These are phyloP conservation scores for honey bee (Apis mellifera) DNA, from an alignment of 1,140 invertebrate species.

Conservation along the genomic window Amel_HAv3.1 CM009939.2:2401001-2401500, in stretches of 20 bases:
- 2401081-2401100: neutral
- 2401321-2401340: conserved; percentile 61
- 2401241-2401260: conserved; percentile 35
- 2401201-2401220: conserved; percentile 63
- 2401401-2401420: conserved; percentile 36
- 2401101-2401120: neutral
- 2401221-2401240: conserved; percentile 21
- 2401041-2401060: neutral
- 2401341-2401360: conserved; percentile 24
- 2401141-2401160: conserved; percentile 69
- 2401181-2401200: conserved; percentile 63
- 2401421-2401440: conserved; percentile 10
- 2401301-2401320: conserved; percentile 28
- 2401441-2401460: conserved; percentile 9
- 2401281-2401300: conserved; percentile 38
- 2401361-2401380: conserved; percentile 1
- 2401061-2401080: neutral
- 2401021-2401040: neutral
- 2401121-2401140: conserved; percentile 51
- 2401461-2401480: neutral
- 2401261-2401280: conserved; percentile 41
- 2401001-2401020: neutral
- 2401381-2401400: neutral
- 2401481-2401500: neutral
- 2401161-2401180: conserved; percentile 70